A percentile compares a stretch with the other conserved stretches of the same genome.
Conservation (phyloP, 2,113 vertebrate species). For the Crotalus viridis region DNA sequence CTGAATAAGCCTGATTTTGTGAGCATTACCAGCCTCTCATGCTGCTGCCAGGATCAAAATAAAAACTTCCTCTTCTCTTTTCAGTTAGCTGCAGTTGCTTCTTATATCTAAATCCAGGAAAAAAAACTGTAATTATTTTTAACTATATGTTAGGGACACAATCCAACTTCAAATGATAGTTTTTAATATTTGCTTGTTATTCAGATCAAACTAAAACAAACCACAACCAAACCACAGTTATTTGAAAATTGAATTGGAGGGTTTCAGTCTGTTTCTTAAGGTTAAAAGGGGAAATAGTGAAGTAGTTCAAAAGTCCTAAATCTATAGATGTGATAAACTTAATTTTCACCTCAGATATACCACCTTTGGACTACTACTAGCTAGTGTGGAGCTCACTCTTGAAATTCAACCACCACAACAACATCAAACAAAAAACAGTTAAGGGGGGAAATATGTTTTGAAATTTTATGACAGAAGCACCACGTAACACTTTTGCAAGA, state of each 20-base stretch:
- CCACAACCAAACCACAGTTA: background rate
- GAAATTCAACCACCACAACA: background rate
- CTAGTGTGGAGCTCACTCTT: background rate
- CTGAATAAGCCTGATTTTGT: background rate
- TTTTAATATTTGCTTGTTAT: background rate
- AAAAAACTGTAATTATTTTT: background rate
- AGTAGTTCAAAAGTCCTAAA: background rate
- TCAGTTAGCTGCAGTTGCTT: background rate
- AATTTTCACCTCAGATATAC: background rate
- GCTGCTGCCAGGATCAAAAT: background rate
- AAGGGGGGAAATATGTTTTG: background rate
- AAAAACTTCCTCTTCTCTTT: background rate
- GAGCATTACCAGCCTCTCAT: too few species aligned
- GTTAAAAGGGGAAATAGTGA: background rate
- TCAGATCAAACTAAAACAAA: background rate
- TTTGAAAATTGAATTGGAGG: background rate
- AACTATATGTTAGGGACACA: background rate
- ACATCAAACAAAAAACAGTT: background rate
- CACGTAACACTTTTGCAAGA: background rate
- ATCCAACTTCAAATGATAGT: background rate
- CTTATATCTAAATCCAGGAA: background rate
- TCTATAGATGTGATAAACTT: background rate
- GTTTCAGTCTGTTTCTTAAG: background rate
- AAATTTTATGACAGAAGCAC: background rate
- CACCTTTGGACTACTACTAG: background rate